Conservation (phyloP, 1,140 invertebrate species). For the Drosophila fuyamai region DNA sequence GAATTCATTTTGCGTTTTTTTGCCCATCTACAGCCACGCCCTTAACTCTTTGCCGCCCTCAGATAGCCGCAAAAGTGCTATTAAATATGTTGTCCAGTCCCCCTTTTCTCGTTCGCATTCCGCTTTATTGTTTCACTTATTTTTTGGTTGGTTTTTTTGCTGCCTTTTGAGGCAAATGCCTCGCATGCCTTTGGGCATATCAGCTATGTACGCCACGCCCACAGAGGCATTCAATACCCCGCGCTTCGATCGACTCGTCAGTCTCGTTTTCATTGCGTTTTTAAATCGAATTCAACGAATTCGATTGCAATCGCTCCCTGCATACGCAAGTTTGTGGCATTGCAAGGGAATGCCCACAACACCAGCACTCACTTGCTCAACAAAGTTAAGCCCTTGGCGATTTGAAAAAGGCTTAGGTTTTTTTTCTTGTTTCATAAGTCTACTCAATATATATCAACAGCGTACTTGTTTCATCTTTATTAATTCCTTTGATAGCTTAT, state of each 20-base stretch:
- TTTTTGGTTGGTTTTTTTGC: slow-evolving; percentile 5
- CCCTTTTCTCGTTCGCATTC: slow-evolving; percentile 20
- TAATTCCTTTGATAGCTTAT: no score
- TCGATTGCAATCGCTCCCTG: slow-evolving; percentile 75
- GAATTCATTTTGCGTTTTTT: background rate
- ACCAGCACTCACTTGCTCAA: slow-evolving; percentile 8
- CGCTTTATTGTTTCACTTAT: slow-evolving; percentile 33
- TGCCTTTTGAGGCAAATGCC: slow-evolving; percentile 22
- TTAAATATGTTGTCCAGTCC: slow-evolving; percentile 56
- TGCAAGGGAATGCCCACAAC: slow-evolving; percentile 29
- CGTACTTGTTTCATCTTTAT: no score
- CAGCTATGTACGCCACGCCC: slow-evolving; percentile 30
- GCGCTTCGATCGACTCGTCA: background rate
- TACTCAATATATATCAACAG: no score
- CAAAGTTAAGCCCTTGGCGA: background rate
- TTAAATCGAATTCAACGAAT: slow-evolving; percentile 82
- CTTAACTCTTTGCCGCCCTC: slow-evolving; percentile 6
- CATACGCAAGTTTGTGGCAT: slow-evolving; percentile 78
- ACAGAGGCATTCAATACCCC: slow-evolving; percentile 15
- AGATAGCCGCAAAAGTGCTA: slow-evolving; percentile 59
- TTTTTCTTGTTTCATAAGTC: background rate
- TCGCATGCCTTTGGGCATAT: slow-evolving; percentile 18
- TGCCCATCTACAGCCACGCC: slow-evolving; percentile 20
- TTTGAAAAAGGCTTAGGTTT: no score
- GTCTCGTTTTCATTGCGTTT: slow-evolving; percentile 61